phyloP scores from a whole-genome alignment of 2,113 vertebrate species.

The Xiphophorus hellerii region DNA sequence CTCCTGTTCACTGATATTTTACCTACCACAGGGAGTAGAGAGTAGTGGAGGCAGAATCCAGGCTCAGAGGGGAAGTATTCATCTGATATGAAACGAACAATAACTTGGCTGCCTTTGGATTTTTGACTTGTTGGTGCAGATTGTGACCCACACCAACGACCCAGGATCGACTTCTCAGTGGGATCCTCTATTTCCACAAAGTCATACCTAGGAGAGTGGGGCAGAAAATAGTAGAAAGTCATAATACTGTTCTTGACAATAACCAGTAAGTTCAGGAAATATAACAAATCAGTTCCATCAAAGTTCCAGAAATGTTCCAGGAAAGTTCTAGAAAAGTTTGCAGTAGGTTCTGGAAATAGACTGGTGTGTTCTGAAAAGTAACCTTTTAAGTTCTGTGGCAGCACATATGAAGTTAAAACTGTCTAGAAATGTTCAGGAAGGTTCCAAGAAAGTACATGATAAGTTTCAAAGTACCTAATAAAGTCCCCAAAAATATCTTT shows the following conservation, averaged over 20 bases:
- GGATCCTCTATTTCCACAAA: slow-evolving; percentile 97
- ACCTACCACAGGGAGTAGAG: slow-evolving; percentile 86
- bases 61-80: slow-evolving; percentile 96
- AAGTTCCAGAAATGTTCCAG: neutral
- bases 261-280: neutral
- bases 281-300: neutral
- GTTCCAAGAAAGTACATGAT: neutral
- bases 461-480: neutral
- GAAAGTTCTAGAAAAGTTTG: no score
- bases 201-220: slow-evolving; percentile 86
- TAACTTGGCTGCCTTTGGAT: slow-evolving; percentile 93
- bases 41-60: slow-evolving; percentile 94
- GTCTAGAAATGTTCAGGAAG: neutral
- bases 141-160: slow-evolving; percentile 95
- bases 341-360: neutral
- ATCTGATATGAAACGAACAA: slow-evolving; percentile 93
- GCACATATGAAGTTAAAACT: neutral
- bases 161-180: slow-evolving; percentile 86
- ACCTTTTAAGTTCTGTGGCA: neutral
- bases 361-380: no score
- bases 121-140: slow-evolving; percentile 82
- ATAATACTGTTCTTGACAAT: neutral
- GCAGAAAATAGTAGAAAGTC: neutral
- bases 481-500: no score
- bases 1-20: neutral